A percentile compares a stretch with the other conserved stretches of the same genome.
These are phyloP conservation scores for Heterodera schachtii DNA, from an alignment of 1,140 invertebrate species.

Conservation along the genomic window DNA sequence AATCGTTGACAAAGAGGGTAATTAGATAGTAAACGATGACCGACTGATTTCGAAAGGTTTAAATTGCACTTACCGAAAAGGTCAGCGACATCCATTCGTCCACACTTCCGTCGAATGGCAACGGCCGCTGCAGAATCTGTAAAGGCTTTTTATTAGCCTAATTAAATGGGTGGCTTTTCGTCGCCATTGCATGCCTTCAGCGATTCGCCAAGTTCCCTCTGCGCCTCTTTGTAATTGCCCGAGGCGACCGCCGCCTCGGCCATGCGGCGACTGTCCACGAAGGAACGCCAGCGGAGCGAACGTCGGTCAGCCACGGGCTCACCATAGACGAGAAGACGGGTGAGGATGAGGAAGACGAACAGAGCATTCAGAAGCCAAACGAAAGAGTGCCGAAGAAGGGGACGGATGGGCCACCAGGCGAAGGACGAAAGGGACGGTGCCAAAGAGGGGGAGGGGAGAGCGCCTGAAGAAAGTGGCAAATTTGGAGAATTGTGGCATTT, in stretches of 20 bases:
- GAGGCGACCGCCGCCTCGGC: conserved; percentile 46
- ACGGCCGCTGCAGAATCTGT: conserved; percentile 53
- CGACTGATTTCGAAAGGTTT: too few species aligned
- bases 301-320: conserved; percentile 50
- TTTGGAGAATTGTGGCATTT: neutral
- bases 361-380: conserved; percentile 47
- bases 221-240: conserved; percentile 62
- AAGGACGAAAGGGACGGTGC: neutral
- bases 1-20: too few species aligned
- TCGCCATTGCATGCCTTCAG: conserved; percentile 32
- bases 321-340: conserved; percentile 46
- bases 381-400: conserved; percentile 35
- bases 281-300: conserved; percentile 50
- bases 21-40: too few species aligned
- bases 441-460: neutral
- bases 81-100: conserved; percentile 56
- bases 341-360: conserved; percentile 47
- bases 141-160: neutral
- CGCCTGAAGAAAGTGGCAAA: neutral
- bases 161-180: neutral
- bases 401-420: conserved; percentile 8
- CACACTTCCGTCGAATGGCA: conserved; percentile 51
- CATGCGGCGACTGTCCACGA: conserved; percentile 44
- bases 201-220: conserved; percentile 56
- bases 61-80: conserved; percentile 41